Percentiles rank a stretch among this genome's conserved stretches.
phyloP scores from a whole-genome alignment of 2,888 invertebrate species.

The Cephus nigrinus region DNA sequence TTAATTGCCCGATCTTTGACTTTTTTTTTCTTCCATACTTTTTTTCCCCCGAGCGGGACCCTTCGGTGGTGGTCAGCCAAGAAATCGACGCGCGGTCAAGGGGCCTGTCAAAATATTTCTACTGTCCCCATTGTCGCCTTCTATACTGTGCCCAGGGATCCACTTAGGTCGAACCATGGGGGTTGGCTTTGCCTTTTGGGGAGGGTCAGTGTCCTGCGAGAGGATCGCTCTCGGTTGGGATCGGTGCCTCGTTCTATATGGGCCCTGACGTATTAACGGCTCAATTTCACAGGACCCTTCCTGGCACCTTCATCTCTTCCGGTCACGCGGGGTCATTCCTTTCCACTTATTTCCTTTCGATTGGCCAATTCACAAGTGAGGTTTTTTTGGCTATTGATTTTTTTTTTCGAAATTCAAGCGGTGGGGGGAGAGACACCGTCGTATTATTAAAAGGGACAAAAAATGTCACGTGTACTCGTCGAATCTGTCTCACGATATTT shows the following conservation, averaged over 20 bases:
- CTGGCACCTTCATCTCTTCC: neutral
- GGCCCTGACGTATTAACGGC: slow-evolving; percentile 53
- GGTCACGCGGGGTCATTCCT: slow-evolving; percentile 3
- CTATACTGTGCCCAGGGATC: slow-evolving; percentile 29
- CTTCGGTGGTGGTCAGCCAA: slow-evolving; percentile 10
- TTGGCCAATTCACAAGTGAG: neutral
- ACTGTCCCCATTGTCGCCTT: slow-evolving; percentile 26
- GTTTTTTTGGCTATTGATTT: neutral
- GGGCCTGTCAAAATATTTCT: slow-evolving; percentile 57
- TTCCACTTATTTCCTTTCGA: neutral
- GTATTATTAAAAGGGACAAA: neutral
- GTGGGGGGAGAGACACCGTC: neutral
- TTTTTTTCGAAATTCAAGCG: neutral
- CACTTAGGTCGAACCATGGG: slow-evolving; percentile 18
- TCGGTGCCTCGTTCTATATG: slow-evolving; percentile 9
- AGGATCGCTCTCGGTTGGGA: slow-evolving; percentile 17
- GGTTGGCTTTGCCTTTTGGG: slow-evolving; percentile 32
- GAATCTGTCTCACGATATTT: neutral
- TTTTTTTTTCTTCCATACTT: slow-evolving; percentile 18
- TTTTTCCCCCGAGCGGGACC: slow-evolving; percentile 8
- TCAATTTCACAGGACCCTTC: slow-evolving; percentile 56
- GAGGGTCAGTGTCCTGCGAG: slow-evolving; percentile 42
- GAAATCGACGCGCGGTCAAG: slow-evolving; percentile 28
- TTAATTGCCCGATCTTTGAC: slow-evolving; percentile 31
- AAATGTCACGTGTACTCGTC: neutral